Base-by-base conservation (phyloP, 2,113 vertebrate genomes). In the Phalacrocorax carbo region DNA sequence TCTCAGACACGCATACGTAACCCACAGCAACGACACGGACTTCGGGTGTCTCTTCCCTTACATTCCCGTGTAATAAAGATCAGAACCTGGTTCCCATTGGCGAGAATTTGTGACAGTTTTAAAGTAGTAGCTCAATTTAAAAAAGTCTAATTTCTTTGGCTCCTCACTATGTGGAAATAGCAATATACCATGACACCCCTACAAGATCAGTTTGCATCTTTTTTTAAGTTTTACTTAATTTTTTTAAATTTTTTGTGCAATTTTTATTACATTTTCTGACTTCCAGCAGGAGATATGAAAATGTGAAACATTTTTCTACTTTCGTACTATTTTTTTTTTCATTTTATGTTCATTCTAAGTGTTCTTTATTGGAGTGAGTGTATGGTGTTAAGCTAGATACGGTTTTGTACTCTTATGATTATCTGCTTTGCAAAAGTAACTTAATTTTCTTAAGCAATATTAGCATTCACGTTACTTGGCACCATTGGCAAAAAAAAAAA, bases 401-500 rank as follows among this genome's bases (percentile, higher is more conserved):
- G 93, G 97, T 98, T 98, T 98, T 98, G 95, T 98, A 97, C 96
- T 98, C 97, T 98, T 98, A 99, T 99, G 98, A 99, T 99, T 99
- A 99, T 99, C 99, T 99, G 99, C 98, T 99, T 98, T 99, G 99
- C 99, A 99, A 99, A 98, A 98, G 97, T 98, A 99, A 99, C 98
- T 98, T 98, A 99, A 98, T 98, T 99, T 98, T 98, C 96, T 98
- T 98, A 99, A 99, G 99, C 99, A 98, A 97, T 99, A 99, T 99
- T 96, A 99, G 99, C 99, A 99, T 99, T 99, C 99, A 98, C 99
- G 98, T 99, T 99, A 99, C 99, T 99, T 99, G 99, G 99, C 99
- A 99, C 99, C 99, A 98, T 99, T 99, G 99, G 99, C 99, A 99
- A 99, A 99, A 98, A 96, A 84, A 86, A 92, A 32, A 40, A 80